Conservation (phyloP, 1,140 invertebrate genomes). For the Trichonephila clavipes region DNA sequence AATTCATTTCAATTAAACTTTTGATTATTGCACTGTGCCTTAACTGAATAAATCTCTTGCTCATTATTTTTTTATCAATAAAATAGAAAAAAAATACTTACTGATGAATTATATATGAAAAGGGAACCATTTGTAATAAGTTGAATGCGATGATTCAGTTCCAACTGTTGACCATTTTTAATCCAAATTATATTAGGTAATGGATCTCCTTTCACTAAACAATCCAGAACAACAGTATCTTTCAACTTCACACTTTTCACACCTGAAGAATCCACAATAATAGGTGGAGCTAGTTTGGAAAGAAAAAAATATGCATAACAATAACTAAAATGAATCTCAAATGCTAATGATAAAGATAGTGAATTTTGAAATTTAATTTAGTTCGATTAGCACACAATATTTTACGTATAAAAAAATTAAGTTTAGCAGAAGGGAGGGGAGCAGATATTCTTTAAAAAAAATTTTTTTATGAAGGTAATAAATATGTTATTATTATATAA, state of each 20-base stretch:
- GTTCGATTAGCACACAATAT: too few species aligned
- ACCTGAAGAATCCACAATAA: conserved; percentile 79
- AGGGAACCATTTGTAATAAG: conserved; percentile 70
- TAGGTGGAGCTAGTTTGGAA: conserved; percentile 80
- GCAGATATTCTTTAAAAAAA: too few species aligned
- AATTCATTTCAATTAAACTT: too few species aligned
- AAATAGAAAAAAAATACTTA: conserved; percentile 55
- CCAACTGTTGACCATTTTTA: conserved; percentile 80
- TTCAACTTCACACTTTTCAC: conserved; percentile 78
- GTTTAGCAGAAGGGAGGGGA: too few species aligned
- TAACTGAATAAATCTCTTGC: too few species aligned
- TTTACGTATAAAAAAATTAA: too few species aligned
- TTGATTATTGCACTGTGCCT: too few species aligned
- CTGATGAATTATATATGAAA: conserved; percentile 71
- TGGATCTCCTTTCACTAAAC: conserved; percentile 80
- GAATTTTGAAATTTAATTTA: too few species aligned
- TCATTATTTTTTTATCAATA: not conserved
- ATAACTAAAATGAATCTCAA: not conserved
- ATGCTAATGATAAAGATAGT: not conserved
- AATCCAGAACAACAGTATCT: conserved; percentile 79
- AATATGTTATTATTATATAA: too few species aligned
- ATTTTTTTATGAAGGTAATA: too few species aligned
- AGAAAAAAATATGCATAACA: not conserved
- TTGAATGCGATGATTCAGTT: conserved; percentile 56
- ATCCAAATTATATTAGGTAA: conserved; percentile 81